phyloP scores from a whole-genome alignment of 2,113 vertebrate species.

The Strix uralensis region DNA sequence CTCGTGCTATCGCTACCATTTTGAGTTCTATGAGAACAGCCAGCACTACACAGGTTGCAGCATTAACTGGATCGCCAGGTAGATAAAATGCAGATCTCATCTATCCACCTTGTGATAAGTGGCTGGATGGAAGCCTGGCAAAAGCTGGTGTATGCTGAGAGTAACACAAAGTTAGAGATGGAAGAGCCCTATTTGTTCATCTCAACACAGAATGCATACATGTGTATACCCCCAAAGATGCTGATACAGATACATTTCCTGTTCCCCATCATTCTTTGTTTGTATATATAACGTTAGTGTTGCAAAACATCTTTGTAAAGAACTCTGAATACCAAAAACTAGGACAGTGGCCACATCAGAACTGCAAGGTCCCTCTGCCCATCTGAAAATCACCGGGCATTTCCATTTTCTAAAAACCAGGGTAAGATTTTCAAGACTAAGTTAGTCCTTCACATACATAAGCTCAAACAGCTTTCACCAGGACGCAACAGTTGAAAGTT shows the following conservation, averaged over 20 bases:
- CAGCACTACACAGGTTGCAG: neutral
- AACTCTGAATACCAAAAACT: neutral
- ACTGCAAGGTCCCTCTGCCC: neutral
- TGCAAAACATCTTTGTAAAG: neutral
- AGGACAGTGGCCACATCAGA: neutral
- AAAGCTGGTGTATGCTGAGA: neutral
- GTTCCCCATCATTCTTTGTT: neutral
- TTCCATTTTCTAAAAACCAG: neutral
- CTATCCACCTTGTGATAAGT: neutral
- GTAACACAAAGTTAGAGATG: neutral
- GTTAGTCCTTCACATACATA: neutral
- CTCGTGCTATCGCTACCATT: fast-evolving
- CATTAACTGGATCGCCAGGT: neutral
- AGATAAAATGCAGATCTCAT: neutral
- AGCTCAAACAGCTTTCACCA: neutral
- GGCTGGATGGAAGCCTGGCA: neutral
- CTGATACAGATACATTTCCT: neutral
- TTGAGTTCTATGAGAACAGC: neutral
- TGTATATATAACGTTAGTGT: fast-evolving
- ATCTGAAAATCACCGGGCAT: neutral
- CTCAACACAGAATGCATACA: neutral
- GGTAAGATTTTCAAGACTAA: neutral
- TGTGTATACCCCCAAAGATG: neutral
- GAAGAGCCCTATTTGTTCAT: neutral
- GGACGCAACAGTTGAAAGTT: neutral